These are phyloP conservation scores for Caenorhabditis sulstoni DNA, from an alignment of 2,888 invertebrate species.

Conservation along the genomic window DNA sequence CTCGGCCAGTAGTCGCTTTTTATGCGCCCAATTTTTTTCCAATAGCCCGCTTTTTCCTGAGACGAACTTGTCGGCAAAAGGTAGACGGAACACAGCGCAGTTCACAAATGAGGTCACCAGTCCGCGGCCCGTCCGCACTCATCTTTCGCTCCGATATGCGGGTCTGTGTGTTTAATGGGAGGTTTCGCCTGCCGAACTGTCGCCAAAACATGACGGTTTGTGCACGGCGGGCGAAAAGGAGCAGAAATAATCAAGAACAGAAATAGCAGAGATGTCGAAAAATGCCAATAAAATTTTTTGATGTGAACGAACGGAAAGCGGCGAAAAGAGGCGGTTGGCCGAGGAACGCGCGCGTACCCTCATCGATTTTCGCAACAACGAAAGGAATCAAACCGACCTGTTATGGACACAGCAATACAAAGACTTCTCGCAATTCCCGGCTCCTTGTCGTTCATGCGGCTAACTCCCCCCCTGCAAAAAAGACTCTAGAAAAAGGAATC, in stretches of 20 bases:
- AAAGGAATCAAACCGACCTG: conserved; percentile 28
- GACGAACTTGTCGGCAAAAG: conserved; percentile 6
- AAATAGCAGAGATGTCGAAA: conserved; percentile 33
- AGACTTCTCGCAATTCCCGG: conserved; percentile 29
- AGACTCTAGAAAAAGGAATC: not conserved
- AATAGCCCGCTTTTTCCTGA: not conserved
- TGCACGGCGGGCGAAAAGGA: conserved; percentile 32
- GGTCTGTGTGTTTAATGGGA: conserved; percentile 46
- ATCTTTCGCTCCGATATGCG: conserved; percentile 35
- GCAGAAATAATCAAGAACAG: conserved; percentile 26
- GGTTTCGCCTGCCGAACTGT: conserved; percentile 50
- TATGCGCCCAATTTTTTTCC: no score
- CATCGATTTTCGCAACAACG: conserved; percentile 29
- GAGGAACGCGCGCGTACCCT: not conserved
- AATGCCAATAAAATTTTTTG: conserved; percentile 43
- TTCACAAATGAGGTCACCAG: conserved; percentile 52
- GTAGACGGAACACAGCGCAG: conserved; percentile 11
- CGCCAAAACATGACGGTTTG: conserved; percentile 51
- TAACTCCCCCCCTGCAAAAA: conserved; percentile 37
- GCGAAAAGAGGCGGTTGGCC: not conserved
- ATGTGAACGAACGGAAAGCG: conserved; percentile 15
- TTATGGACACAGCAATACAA: conserved; percentile 31
- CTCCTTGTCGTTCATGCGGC: conserved; percentile 39
- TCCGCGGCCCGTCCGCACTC: conserved; percentile 38
- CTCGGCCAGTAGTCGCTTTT: not conserved